These are phyloP conservation scores for Melolontha melolontha DNA, from an alignment of 2,888 invertebrate species.

Conservation along the genomic window DNA sequence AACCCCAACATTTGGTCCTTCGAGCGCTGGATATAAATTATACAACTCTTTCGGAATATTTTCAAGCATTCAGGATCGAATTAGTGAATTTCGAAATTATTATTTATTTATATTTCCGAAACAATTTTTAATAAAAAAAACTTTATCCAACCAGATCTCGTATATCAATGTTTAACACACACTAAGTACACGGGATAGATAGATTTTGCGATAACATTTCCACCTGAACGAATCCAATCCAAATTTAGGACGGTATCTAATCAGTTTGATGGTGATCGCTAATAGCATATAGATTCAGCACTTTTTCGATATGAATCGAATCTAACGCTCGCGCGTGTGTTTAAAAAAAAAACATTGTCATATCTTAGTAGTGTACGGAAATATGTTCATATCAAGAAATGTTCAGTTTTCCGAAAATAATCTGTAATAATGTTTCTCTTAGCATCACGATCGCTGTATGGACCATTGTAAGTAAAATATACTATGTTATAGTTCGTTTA, in stretches of 20 bases:
- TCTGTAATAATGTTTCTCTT: slow-evolving; percentile 11
- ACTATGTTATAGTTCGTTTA: too few relatives aligned
- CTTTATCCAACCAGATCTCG: too few relatives aligned
- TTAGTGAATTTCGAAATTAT: too few relatives aligned
- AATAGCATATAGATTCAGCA: slow-evolving; percentile 1
- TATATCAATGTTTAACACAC: too few relatives aligned
- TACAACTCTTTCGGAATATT: too few relatives aligned
- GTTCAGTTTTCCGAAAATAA: slow-evolving; percentile 9
- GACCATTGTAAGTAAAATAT: slow-evolving; percentile 56
- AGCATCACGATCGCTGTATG: slow-evolving; percentile 48
- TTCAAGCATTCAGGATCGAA: too few relatives aligned
- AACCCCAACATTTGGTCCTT: too few relatives aligned
- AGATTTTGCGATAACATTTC: slow-evolving; percentile 1
- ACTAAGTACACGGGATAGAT: background rate
- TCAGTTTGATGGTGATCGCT: slow-evolving; percentile 44
- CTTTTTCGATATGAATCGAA: background rate
- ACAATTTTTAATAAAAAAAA: too few relatives aligned
- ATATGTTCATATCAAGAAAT: slow-evolving; percentile 13
- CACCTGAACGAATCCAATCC: slow-evolving; percentile 25
- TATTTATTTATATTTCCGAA: too few relatives aligned
- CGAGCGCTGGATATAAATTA: too few relatives aligned
- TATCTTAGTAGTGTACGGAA: background rate
- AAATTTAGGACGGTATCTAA: slow-evolving; percentile 38
- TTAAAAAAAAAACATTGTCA: too few relatives aligned
- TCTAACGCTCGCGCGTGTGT: too few relatives aligned